Percentiles rank a stretch among this genome's conserved stretches.
phyloP scores from a whole-genome alignment of 2,113 vertebrate genomes.

The Glaucidium brasilianum region DNA sequence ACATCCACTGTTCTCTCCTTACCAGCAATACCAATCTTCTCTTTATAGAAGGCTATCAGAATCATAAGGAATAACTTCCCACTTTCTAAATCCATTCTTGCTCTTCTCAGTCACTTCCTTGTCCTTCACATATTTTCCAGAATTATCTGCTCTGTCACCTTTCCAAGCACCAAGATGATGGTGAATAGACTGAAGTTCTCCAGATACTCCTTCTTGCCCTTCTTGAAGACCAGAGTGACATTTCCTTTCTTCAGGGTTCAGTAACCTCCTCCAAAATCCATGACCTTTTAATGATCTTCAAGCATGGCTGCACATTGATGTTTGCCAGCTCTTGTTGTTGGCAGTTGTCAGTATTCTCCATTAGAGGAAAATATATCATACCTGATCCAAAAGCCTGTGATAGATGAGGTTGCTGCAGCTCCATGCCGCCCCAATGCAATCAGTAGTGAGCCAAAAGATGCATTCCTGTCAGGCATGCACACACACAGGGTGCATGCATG shows the following conservation, averaged over 20 bases:
- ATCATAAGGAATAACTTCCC: not conserved
- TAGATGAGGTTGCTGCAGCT: not conserved
- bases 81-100: not conserved
- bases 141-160: not conserved
- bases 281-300: not conserved
- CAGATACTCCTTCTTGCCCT: not conserved
- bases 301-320: not conserved
- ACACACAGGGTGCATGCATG: too few species aligned
- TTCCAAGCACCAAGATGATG: not conserved
- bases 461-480: not conserved
- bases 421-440: not conserved
- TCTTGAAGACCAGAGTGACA: not conserved
- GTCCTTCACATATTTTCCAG: not conserved
- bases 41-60: not conserved
- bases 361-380: not conserved
- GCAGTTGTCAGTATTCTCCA: not conserved
- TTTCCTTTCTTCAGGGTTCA: not conserved
- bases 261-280: not conserved
- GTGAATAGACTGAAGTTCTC: not conserved
- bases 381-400: not conserved
- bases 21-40: not conserved
- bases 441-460: not conserved
- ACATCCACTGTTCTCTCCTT: not conserved
- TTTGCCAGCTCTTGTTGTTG: not conserved
- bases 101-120: not conserved